Conservation (phyloP, 2,797 vertebrate genomes). For the Gymnothorax javanicus region DNA sequence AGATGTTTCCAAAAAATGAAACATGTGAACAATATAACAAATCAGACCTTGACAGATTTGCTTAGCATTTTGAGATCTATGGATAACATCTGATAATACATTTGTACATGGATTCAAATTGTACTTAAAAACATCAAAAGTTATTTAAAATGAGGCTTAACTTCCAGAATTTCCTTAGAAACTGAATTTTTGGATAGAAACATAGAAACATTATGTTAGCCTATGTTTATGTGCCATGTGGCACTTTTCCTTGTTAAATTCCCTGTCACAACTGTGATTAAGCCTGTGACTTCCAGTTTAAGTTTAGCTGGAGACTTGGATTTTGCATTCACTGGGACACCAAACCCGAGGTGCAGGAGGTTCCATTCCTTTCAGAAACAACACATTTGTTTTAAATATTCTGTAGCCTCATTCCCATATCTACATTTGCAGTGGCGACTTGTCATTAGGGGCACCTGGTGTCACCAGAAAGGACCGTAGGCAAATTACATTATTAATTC, state of each 20-base stretch:
- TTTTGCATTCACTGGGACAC: neutral
- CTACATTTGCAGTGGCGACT: too few species aligned
- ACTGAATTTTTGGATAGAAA: neutral
- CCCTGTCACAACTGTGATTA: neutral
- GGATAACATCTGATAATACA: neutral
- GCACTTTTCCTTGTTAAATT: neutral
- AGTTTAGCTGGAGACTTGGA: slow-evolving; percentile 14
- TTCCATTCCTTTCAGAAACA: neutral
- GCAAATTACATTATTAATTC: too few species aligned
- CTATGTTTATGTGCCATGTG: neutral
- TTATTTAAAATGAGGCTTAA: neutral
- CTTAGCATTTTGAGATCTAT: neutral
- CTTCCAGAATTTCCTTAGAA: neutral
- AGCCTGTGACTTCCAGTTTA: slow-evolving; percentile 9
- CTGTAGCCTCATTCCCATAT: neutral
- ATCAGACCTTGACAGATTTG: neutral
- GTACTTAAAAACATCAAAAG: neutral
- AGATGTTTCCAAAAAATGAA: too few species aligned
- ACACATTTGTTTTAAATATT: neutral
- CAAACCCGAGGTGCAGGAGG: neutral
- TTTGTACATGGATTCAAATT: neutral
- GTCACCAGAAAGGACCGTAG: too few species aligned
- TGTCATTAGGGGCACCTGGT: too few species aligned
- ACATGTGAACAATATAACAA: neutral
- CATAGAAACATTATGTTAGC: neutral